Percentiles rank a stretch among this genome's conserved stretches.
Evolutionary conservation across 2,888 invertebrate species (phyloP).

Genomic region (Nomada goodeniana): DNA sequence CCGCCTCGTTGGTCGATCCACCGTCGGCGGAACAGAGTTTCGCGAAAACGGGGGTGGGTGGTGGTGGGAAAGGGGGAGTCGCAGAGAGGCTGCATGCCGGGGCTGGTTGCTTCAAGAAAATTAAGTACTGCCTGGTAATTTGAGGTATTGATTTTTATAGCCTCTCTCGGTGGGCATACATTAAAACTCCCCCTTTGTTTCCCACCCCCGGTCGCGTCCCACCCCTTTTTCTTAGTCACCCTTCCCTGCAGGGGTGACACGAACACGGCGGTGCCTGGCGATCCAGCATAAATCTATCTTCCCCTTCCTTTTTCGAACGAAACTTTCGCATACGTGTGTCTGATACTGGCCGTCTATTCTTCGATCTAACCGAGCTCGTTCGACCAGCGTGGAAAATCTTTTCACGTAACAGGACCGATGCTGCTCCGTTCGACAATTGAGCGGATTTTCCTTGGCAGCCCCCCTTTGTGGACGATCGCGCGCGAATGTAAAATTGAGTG

Average conservation of each 20-base stretch:
- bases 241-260: slow-evolving; percentile 78
- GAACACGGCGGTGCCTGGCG: slow-evolving; percentile 81
- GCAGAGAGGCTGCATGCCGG: slow-evolving; percentile 58
- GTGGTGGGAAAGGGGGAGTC: slow-evolving; percentile 31
- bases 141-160: slow-evolving; percentile 85
- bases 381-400: not conserved
- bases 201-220: slow-evolving; percentile 53
- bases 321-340: slow-evolving; percentile 57
- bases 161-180: slow-evolving; percentile 83
- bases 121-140: slow-evolving; percentile 84
- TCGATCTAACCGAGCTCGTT: slow-evolving; percentile 20
- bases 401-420: slow-evolving; percentile 45
- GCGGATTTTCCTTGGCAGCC: slow-evolving; percentile 14
- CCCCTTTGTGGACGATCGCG: not conserved
- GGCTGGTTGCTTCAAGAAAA: slow-evolving; percentile 82
- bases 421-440: slow-evolving; percentile 31
- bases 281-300: slow-evolving; percentile 72
- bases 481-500: not conserved
- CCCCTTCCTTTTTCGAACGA: slow-evolving; percentile 37
- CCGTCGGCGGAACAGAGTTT: slow-evolving; percentile 62
- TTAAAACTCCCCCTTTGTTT: slow-evolving; percentile 80
- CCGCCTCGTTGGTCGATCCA: slow-evolving; percentile 68
- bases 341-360: slow-evolving; percentile 25
- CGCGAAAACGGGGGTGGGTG: slow-evolving; percentile 45
- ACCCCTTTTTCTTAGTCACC: slow-evolving; percentile 66